A percentile compares a stretch with the other conserved stretches of the same genome.
Evolutionary conservation across 2,888 invertebrate species (phyloP).

Genomic region (Tetropium fuscum): DNA sequence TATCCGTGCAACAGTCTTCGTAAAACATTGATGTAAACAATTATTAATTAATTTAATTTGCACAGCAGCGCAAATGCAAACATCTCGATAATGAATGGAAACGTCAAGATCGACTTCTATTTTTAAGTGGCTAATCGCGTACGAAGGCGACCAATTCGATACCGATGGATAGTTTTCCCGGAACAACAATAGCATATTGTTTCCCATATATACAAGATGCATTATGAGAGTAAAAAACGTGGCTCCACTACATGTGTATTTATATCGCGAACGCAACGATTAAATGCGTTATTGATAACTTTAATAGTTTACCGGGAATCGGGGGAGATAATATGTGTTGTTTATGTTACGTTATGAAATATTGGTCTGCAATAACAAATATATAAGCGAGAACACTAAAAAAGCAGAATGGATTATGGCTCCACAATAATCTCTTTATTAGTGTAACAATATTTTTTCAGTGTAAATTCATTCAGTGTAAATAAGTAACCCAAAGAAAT

Average conservation of each 20-base stretch:
- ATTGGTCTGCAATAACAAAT: too few species aligned
- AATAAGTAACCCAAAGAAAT: too few species aligned
- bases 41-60: constrained; percentile 10
- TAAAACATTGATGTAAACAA: neutral
- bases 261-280: constrained; percentile 14
- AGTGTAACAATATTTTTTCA: too few species aligned
- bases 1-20: too few species aligned
- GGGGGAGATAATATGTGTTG: neutral
- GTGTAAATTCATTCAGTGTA: too few species aligned
- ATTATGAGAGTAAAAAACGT: constrained; percentile 18
- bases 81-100: constrained; percentile 16
- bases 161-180: constrained; percentile 2
- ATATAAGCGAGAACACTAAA: too few species aligned
- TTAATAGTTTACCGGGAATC: constrained; percentile 19
- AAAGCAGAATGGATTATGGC: too few species aligned
- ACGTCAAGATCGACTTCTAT: neutral
- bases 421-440: too few species aligned
- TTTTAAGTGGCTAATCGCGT: neutral
- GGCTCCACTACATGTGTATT: constrained; percentile 20
- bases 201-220: constrained; percentile 3
- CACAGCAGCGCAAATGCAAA: constrained; percentile 4
- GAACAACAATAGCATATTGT: constrained; percentile 19
- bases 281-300: constrained; percentile 16
- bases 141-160: constrained; percentile 15
- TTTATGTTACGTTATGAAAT: constrained; percentile 26